Evolutionary conservation across 2,888 invertebrate genomes (phyloP), one percentile per base, ranked within the genome.

Genomic region (Lampropteryx suffumata): DNA sequence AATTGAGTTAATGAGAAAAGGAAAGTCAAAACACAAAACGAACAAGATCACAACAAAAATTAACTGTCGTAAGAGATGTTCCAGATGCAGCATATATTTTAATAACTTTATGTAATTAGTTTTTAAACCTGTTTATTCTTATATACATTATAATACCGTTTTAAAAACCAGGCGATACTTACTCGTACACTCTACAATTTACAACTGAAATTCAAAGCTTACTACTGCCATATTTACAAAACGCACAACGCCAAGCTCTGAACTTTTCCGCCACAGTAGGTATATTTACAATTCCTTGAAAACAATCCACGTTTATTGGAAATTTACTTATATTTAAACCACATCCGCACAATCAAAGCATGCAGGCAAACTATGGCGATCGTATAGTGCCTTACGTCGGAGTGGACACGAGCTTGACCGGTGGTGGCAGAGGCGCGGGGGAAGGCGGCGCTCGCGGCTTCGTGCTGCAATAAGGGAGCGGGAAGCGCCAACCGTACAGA

Each of bases 401-500:
- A 77, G 94, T 92, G 70, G 93, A 92, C 85, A 93, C 93, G 91
- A 94, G 91, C 92, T 94, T 94, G 87, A 94, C 93, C 73, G 94
- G 94, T 78, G 94, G 93, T 79, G 94, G 94, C 91, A 94, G 92
- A 84, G 94, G 94, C 90, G 94, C 92, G 88, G 94, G 94, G 89
- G 94, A 94, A 77, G 94, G 94, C 86, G 94, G 94, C 82, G 93
- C 92, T 92, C 92, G 94, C 94, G 90, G 94, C 94, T 91, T 94
- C 93, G 95, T 95, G 94, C 96, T 96, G 95, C 96, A 96, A 96
- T 96, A 96, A 94, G 96, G 96, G 94, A 96, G 95, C 93, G 96
- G 96, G 94, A 96, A 96, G 94, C 96, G 96, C 96, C 96, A 96
- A 95, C 96, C 96, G 94, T 96, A 96, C 94, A 96, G 95, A 95